Base-by-base conservation (phyloP, 2,113 vertebrate genomes). In the Anhinga rufa region DNA sequence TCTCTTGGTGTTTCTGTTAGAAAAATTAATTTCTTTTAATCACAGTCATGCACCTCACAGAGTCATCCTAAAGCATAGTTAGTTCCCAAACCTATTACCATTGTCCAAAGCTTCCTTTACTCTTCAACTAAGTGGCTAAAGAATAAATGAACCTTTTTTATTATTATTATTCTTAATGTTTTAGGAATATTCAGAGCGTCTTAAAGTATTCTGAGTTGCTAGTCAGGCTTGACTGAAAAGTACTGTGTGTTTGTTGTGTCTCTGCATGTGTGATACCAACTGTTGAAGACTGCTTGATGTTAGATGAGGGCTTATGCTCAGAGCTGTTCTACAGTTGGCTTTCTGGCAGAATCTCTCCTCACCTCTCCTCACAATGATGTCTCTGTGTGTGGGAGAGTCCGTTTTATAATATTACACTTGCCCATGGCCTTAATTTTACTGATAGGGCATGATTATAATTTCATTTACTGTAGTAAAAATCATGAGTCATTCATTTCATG, bases 241-340 rank as follows among this genome's bases (percentile, higher is more conserved):
- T 77, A 97, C 78, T 70, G 57, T 4, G 18, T 88, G 61, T 96
- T 93, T 95, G 85, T 94, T 96, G 78, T 94, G 77, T 85, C 77
- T 76, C 77, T 96, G 91, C 70, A 95, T 94, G 89, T 90, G 85
- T 74, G 76, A 95, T 60, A 74, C 92, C 93, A 97, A 92, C 94
- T 94, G 92, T 74, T 92, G 82, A 80, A 95, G 55, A 75, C 58
- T 95, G 78, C 87, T 95, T 66, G 66, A 89, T 92, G 84, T 82
- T 93, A 95, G 54, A 79, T 85, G 61, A 96, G 31, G 83, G 54
- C 54, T 93, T 91, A 89, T 61, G 81, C 86, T 93, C 83, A 93
- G 79, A 83, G 82, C 42, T 92, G 57, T 80, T 96, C 81, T 83
- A 31, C 49, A 85, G 74, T 90, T 88, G 74, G 57, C 40, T 91